Evolutionary conservation across 2,113 vertebrate genomes (phyloP), one percentile per base, ranked within the genome.

Genomic region (Lepidothrix coronata): DNA sequence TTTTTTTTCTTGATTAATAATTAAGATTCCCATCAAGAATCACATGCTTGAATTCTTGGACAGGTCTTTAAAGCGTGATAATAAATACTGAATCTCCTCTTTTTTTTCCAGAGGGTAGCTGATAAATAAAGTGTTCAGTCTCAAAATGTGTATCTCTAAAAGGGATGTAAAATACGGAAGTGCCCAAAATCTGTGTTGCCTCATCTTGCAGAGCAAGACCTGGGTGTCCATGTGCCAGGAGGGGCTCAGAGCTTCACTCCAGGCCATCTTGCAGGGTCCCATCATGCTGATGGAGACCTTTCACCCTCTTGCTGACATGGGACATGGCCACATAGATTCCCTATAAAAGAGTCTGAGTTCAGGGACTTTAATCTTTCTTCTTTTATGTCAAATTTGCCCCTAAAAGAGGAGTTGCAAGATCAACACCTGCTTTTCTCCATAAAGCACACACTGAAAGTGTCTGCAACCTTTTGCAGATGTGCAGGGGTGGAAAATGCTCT

Each of bases 321-420:
- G 13, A 18, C 11, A 1, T 3, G 5, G 31, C n/a, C 49, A 3
- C 0, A 0, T 15, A 4, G 52, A 12, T 61, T 67, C 41, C 18
- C n/a, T 21, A 28, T 54, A 35, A 23, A 41, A 48, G 8, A 67
- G 39, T 15, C 68, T 67, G 22, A 67, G 39, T 33, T 67, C 67
- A 67, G n/a, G 0, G 0, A 41, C 28, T 46, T 33, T 7, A 9
- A 37, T 80, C 22, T 49, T 55, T 35, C 51, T 12, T 46, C 11
- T 80, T 55, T 28, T 48, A 13, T 68, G 28, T 3, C 25, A 48
- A 8, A 59, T 86, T 76, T 86, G 7, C 4, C 14, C 4, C 1
- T 35, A 2, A 23, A 62, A 51, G 37, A 46, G 12, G 9, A 46
- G 5, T n/a, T 58, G 54, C 1, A 16, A 46, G 33, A 70, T 9